A percentile compares a stretch with the other conserved stretches of the same genome.
These are phyloP conservation scores for Dendrolimus houi DNA, from an alignment of 2,888 invertebrate genomes.

Conservation along the genomic window DNA sequence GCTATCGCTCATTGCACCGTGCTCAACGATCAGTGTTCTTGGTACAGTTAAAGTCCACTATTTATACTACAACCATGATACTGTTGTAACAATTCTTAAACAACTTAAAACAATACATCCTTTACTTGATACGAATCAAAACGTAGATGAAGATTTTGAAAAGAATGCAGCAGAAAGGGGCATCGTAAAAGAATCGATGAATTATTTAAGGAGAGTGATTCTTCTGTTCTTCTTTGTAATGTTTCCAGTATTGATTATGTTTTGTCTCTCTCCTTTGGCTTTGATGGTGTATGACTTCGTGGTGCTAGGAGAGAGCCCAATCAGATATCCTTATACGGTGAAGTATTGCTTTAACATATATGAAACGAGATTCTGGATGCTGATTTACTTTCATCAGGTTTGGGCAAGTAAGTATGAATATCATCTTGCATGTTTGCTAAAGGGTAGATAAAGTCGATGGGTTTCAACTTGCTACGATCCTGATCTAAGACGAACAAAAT, in stretches of 20 bases:
- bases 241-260: constrained; percentile 25
- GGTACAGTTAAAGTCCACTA: constrained; percentile 32
- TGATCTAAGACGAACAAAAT: no score
- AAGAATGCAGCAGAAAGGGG: constrained; percentile 11
- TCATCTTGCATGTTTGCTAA: no score
- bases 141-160: constrained; percentile 1
- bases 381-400: constrained; percentile 43
- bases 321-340: constrained; percentile 36
- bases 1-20: constrained; percentile 37
- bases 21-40: constrained; percentile 35
- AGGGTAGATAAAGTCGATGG: no score
- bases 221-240: constrained; percentile 21
- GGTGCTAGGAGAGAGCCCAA: constrained; percentile 22
- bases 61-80: constrained; percentile 27
- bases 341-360: constrained; percentile 44
- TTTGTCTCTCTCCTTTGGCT: constrained; percentile 32
- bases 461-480: no score
- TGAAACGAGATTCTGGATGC: constrained; percentile 24
- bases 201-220: constrained; percentile 25
- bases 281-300: constrained; percentile 31
- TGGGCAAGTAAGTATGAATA: constrained; percentile 36
- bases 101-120: constrained; percentile 39
- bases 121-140: constrained; percentile 9
- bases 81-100: constrained; percentile 22
- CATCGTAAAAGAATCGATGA: constrained; percentile 26